Evolutionary conservation across 2,888 invertebrate species (phyloP).

Genomic region (Parasteatoda lunata): DNA sequence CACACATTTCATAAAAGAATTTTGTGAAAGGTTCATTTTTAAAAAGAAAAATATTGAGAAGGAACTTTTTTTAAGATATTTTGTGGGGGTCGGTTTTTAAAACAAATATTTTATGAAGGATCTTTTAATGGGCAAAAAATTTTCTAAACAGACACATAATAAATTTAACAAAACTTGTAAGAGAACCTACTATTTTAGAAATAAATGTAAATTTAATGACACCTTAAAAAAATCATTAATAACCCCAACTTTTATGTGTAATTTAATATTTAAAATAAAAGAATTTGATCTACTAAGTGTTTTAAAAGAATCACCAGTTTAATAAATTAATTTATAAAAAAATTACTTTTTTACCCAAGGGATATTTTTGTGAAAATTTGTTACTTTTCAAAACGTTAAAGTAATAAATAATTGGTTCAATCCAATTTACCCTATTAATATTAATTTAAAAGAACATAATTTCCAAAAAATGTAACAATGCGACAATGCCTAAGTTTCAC

Average conservation of each 20-base stretch:
- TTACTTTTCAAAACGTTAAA: not conserved
- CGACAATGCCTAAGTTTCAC: not conserved
- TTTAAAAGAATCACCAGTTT: not conserved
- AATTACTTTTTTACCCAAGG: not conserved
- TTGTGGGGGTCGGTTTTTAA: not conserved
- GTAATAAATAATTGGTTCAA: not conserved
- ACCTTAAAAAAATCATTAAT: not conserved
- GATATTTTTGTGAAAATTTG: not conserved
- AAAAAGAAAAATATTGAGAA: not conserved
- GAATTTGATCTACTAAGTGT: not conserved
- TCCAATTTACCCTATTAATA: not conserved
- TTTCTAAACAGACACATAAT: not conserved
- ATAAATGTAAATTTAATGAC: not conserved
- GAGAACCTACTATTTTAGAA: not conserved
- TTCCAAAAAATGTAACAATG: not conserved
- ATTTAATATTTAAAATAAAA: not conserved
- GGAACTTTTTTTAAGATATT: not conserved
- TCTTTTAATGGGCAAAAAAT: not conserved
- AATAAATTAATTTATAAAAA: not conserved
- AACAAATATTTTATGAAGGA: not conserved
- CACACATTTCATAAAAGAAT: not conserved
- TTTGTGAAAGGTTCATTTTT: not conserved
- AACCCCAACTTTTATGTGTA: not conserved
- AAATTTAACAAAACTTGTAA: not conserved
- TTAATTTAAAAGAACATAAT: not conserved